phyloP scores from a whole-genome alignment of 2,797 vertebrate genomes.

The Microctenopoma steveboyesi region DNA sequence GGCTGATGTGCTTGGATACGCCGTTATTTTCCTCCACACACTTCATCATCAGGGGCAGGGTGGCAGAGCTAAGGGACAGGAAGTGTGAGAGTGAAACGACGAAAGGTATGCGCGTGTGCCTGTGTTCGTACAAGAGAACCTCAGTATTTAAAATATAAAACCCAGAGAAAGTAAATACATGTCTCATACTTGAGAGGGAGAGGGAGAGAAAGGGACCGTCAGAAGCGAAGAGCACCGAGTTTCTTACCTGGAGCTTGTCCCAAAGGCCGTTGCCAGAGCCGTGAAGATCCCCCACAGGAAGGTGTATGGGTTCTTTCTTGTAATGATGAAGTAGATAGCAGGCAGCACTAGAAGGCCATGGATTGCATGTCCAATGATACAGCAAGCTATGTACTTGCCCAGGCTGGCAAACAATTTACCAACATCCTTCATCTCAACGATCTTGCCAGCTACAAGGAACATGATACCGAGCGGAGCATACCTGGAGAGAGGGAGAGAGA shows the following conservation, averaged over 20 bases:
- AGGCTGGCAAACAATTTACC: constrained; percentile 84
- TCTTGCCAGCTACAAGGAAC: constrained; percentile 92
- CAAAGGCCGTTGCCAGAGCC: constrained; percentile 89
- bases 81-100: neutral
- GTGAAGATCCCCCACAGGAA: constrained; percentile 91
- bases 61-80: constrained; percentile 84
- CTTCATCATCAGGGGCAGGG: constrained; percentile 92
- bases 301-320: constrained; percentile 89
- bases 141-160: constrained; percentile 27
- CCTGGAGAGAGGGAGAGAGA: constrained; percentile 70
- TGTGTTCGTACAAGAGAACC: neutral
- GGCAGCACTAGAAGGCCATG: constrained; percentile 89
- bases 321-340: constrained; percentile 87
- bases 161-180: constrained; percentile 12
- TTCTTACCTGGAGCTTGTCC: constrained; percentile 90
- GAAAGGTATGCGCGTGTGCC: neutral
- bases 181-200: no score
- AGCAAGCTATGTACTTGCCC: constrained; percentile 92
- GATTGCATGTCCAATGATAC: constrained; percentile 88
- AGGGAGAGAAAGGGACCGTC: no score
- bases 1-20: constrained; percentile 90
- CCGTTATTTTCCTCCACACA: constrained; percentile 92
- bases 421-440: constrained; percentile 89
- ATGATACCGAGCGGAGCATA: constrained; percentile 92
- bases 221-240: neutral